Evolutionary conservation across 2,797 vertebrate species (phyloP).

Genomic region (Acanthiza pusilla): DNA sequence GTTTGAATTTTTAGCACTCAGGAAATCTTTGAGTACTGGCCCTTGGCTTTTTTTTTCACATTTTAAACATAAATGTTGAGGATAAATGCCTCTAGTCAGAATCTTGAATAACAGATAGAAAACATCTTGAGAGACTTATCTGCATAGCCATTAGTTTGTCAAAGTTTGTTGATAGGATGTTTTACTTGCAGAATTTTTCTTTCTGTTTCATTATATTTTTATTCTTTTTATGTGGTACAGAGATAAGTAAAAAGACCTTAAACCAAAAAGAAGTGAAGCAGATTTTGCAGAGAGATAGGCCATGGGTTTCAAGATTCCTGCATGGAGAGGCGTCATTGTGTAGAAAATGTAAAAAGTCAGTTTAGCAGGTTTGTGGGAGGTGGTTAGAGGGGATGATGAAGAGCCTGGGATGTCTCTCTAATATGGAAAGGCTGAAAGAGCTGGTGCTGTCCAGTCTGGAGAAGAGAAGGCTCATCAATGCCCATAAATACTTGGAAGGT

Average conservation of each 20-base stretch:
- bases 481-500: neutral
- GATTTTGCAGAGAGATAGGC: neutral
- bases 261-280: neutral
- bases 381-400: neutral
- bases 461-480: neutral
- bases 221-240: neutral
- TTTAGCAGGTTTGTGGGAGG: neutral
- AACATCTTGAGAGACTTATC: neutral
- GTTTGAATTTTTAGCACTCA: neutral
- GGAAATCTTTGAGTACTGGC: neutral
- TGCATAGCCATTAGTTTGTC: neutral
- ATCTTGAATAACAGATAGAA: neutral
- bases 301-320: neutral
- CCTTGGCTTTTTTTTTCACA: neutral
- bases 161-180: neutral
- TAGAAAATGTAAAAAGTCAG: neutral
- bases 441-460: neutral
- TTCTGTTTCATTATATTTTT: neutral
- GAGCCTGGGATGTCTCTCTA: neutral
- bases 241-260: neutral
- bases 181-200: neutral
- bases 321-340: neutral
- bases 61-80: neutral
- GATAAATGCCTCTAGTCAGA: neutral
- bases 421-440: neutral